Base-by-base conservation (phyloP, 2,888 invertebrate species). In the Crioceris asparagi region DNA sequence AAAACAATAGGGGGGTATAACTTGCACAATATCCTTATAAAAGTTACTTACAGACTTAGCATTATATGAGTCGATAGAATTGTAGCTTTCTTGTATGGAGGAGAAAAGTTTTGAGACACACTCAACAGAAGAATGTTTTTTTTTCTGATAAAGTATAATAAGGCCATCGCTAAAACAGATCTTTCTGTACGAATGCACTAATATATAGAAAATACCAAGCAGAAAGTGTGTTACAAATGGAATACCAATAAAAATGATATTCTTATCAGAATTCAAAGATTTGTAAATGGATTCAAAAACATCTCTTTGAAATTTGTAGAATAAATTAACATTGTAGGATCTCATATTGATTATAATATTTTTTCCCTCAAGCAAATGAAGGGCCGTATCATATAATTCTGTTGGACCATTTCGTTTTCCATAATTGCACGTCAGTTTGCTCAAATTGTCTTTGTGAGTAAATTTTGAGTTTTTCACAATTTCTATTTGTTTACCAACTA, bases 401-500 rank as follows among this genome's bases (percentile, higher is more conserved):
- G 27, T 21, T 32, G 25, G 8, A 11, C 21, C 27, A 36, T 21
- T 33, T 10, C 30, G 17, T 19, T 17, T 31, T 15, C 23, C 17
- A 38, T 41, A 36, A 19, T 39, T 17, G 16, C 35, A 15, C 14
- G 21, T 15, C 14, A 50, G 16, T 26, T 41, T 46, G 33, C 43
- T 29, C 12, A 54, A 42, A 42, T 39, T 37, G 12, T 47, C 39
- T 17, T 35, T 41, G 12, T 41, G 61, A 61, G 50, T 49, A 57
- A 79, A 80, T 56, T 73, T 75, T 2, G 79, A 79, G 52, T 71
- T 76, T 48, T 66, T 60, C 8, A 79, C 60, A 52, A 61, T 68
- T 25, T 60, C 52, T 39, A 77, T 65, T 6, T 70, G 67, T 50
- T 64, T 64, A 15, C 77, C 79, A 41, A 63, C 61, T 29, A 6